Evolutionary conservation across 2,888 invertebrate species (phyloP), one percentile per base, ranked within the genome.

Genomic region (Lasioglossum malachurum): DNA sequence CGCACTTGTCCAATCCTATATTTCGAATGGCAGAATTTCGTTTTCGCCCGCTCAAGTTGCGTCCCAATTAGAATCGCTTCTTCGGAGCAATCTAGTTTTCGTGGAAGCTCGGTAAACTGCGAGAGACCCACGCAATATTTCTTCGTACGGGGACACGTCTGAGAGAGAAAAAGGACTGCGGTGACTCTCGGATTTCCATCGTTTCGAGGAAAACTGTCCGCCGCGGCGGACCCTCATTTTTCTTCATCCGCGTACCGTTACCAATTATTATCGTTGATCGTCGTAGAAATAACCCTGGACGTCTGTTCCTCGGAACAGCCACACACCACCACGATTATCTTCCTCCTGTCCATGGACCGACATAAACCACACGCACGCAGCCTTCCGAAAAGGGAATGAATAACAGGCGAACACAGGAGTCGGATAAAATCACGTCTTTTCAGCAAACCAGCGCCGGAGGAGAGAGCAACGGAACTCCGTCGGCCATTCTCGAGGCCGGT

Each of bases 191-290:
- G 35, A 86, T 90, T 89, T 90, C 78, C 77, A 81, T 82, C 35
- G 72, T 84, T 87, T 90, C 84, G 71, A 16, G 77, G 89, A 86
- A 89, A 86, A 82, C 31, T n/a, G 41, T 19, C 44, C 41, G 35
- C 27, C 60, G 5, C 0, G 2, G 12, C 16, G 80, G 72, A 89
- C 86, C 89, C 82, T 84, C 84, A 79, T 89, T 88, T 86, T 86
- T 87, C 89, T 87, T 89, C 27, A 27, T 60, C 86, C 73, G 78
- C 89, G 78, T 89, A 89, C 91, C 87, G 90, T 91, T 90, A 90
- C 84, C 87, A 88, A 91, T 91, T 91, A 91, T 88, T 88, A 91
- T 91, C 91, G 84, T 60, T 83, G 90, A 89, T 87, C 83, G 79
- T 80, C 75, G 89, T 53, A 64, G 82, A 73, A 89, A 89, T 82